Conservation (phyloP, 2,113 vertebrate genomes). For the Columbina picui region DNA sequence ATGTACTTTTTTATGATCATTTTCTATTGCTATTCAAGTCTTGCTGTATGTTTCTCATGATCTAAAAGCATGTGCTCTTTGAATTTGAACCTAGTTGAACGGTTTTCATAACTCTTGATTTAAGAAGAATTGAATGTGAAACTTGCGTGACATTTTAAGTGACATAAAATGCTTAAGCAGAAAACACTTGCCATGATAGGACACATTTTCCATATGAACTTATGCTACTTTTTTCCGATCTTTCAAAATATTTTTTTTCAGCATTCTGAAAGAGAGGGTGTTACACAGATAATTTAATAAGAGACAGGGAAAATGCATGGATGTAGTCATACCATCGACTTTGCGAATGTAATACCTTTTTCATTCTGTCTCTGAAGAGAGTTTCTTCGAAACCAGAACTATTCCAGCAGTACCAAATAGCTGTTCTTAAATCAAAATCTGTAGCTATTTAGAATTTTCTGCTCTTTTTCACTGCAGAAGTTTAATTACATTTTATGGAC, state of each 20-base stretch:
- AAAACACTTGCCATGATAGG: not conserved
- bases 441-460: not conserved
- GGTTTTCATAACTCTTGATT: not conserved
- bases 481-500: slow-evolving; percentile 14
- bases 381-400: not conserved
- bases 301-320: not conserved
- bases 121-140: not conserved
- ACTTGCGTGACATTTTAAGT: not conserved
- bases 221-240: not conserved
- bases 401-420: not conserved
- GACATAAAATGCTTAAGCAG: not conserved
- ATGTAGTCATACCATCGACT: not conserved
- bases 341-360: not conserved
- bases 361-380: not conserved
- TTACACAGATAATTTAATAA: not conserved
- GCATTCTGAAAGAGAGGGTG: not conserved
- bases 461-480: not conserved
- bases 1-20: too few species aligned
- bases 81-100: not conserved
- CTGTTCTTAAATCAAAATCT: not conserved
- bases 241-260: not conserved
- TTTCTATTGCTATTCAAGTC: not conserved
- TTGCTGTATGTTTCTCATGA: not conserved
- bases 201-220: not conserved
- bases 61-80: not conserved